A percentile compares a stretch with the other conserved stretches of the same genome.
Evolutionary conservation across 2,888 invertebrate genomes (phyloP).

Genomic region (Cremastinae sp.): DNA sequence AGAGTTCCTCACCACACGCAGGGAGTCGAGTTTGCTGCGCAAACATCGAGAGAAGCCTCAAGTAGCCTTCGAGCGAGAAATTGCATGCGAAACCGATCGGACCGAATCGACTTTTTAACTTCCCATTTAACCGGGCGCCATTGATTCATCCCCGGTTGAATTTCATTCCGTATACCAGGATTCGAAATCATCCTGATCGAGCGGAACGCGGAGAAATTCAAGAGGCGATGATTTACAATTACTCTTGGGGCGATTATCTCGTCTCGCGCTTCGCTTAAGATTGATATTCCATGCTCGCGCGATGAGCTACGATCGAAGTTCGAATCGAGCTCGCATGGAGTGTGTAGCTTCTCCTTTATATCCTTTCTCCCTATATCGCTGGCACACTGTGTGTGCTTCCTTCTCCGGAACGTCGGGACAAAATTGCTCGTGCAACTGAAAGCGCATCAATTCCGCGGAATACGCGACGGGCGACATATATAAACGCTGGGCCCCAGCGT

Average conservation of each 20-base stretch:
- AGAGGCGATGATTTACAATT: conserved; percentile 59
- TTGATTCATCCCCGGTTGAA: too few species aligned
- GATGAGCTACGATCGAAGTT: conserved; percentile 22
- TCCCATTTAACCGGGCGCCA: not conserved
- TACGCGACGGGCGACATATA: conserved; percentile 45
- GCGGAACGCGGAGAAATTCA: conserved; percentile 5
- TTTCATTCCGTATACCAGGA: too few species aligned
- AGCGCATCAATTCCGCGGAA: conserved; percentile 61
- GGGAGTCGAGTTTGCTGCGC: not conserved
- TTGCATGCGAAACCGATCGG: too few species aligned
- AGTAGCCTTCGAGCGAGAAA: not conserved
- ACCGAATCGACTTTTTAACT: not conserved
- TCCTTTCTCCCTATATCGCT: not conserved
- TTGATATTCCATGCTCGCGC: conserved; percentile 58
- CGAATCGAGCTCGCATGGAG: conserved; percentile 20
- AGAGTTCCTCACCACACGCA: not conserved
- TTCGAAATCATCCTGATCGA: not conserved
- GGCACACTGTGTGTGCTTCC: conserved; percentile 20
- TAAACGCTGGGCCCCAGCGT: conserved; percentile 38
- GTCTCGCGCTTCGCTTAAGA: conserved; percentile 61
- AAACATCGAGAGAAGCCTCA: not conserved
- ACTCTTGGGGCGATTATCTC: conserved; percentile 60
- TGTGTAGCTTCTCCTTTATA: not conserved
- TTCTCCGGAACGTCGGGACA: conserved; percentile 46
- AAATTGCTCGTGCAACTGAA: conserved; percentile 63